Evolutionary conservation across 2,797 vertebrate genomes (phyloP).

Genomic region (Nyctibius grandis): DNA sequence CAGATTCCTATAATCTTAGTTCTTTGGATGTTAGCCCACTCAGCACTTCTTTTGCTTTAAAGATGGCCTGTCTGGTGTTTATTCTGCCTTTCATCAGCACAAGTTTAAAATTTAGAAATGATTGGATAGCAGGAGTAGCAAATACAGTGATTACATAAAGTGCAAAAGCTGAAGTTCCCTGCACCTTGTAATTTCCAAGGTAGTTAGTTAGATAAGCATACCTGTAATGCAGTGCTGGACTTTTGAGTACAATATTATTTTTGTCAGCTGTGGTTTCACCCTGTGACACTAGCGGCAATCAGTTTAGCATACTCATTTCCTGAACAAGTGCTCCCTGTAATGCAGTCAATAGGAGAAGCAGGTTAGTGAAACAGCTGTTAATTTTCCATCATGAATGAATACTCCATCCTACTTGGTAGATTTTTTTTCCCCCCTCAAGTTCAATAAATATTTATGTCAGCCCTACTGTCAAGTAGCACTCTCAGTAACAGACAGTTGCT

Average conservation of each 20-base stretch:
- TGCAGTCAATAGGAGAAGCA: neutral
- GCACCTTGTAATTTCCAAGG: constrained; percentile 8
- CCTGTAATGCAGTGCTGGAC: neutral
- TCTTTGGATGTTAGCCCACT: constrained; percentile 10
- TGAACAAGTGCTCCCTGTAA: neutral
- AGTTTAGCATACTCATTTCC: neutral
- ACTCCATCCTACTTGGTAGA: neutral
- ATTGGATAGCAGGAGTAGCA: neutral
- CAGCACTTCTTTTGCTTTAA: constrained; percentile 8
- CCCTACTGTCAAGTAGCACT: constrained; percentile 4
- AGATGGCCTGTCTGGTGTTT: neutral
- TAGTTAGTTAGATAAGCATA: neutral
- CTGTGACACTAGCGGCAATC: neutral
- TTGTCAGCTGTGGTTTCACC: neutral
- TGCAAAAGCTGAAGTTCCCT: neutral
- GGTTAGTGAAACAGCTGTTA: neutral
- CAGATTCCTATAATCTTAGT: constrained; percentile 16
- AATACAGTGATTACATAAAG: neutral
- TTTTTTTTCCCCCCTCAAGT: neutral
- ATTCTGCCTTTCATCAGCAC: neutral
- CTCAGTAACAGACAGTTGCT: constrained; percentile 18
- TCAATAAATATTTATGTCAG: constrained; percentile 36
- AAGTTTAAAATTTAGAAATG: constrained; percentile 11
- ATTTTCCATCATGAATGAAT: neutral
- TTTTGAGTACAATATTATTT: neutral